Percentiles rank a stretch among this genome's conserved stretches.
Evolutionary conservation across 2,888 invertebrate species (phyloP).

Genomic region (Dasypolia templi): DNA sequence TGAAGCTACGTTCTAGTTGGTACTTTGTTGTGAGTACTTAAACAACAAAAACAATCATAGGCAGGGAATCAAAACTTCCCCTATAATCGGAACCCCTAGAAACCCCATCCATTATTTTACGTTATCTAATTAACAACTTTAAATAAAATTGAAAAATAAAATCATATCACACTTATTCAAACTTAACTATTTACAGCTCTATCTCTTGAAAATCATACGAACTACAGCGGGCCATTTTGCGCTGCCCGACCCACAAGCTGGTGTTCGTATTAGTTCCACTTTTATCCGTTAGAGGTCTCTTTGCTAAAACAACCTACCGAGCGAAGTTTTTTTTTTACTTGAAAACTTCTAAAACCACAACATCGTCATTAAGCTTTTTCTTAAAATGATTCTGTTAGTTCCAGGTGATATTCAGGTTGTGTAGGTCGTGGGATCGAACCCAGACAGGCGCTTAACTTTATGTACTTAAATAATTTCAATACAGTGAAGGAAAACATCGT

Average conservation of each 20-base stretch:
- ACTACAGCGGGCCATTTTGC: conserved; percentile 10
- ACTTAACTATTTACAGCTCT: conserved; percentile 14
- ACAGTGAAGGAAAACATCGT: no score
- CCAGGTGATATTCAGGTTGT: no score
- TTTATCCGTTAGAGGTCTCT: conserved; percentile 33
- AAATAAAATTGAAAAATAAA: not conserved
- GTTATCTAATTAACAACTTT: not conserved
- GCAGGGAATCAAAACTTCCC: not conserved
- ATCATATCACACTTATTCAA: not conserved
- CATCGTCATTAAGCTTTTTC: not conserved
- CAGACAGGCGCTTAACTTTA: no score
- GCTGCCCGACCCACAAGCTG: not conserved
- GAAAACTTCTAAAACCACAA: not conserved
- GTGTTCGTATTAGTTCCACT: conserved; percentile 26
- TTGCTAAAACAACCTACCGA: not conserved
- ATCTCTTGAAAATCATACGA: conserved; percentile 22
- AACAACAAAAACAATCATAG: not conserved
- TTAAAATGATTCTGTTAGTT: not conserved
- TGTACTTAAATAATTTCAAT: no score
- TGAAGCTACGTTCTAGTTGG: not conserved
- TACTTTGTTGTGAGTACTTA: not conserved
- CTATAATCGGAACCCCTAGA: not conserved
- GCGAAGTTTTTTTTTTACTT: not conserved
- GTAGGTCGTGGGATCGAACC: no score
- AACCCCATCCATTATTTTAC: not conserved